phyloP scores from a whole-genome alignment of 2,113 vertebrate genomes.

The Zapornia atra region DNA sequence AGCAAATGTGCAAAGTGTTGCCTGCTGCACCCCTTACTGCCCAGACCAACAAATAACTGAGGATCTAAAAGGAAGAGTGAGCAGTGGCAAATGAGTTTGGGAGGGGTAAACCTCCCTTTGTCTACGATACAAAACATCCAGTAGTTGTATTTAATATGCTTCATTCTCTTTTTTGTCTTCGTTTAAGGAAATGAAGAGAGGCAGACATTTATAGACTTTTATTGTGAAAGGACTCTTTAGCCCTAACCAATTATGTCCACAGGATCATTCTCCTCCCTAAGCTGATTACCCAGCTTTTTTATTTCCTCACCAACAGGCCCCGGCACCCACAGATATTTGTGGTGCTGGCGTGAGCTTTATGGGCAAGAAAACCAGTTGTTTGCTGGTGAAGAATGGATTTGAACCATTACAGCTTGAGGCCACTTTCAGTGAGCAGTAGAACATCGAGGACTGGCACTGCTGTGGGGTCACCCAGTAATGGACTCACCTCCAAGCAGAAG shows the following conservation, averaged over 20 bases:
- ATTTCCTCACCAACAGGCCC: background rate
- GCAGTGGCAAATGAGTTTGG: background rate
- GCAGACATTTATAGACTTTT: background rate
- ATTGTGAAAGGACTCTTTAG: background rate
- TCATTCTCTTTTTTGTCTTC: background rate
- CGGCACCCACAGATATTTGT: background rate
- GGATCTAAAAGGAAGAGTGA: background rate
- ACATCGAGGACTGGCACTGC: background rate
- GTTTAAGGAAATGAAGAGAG: background rate
- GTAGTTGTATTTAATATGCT: background rate
- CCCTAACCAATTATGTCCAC: fast-evolving
- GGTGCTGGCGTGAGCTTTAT: background rate
- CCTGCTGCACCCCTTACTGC: fast-evolving
- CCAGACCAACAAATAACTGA: too few species aligned
- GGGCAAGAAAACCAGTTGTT: background rate
- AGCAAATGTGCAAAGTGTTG: background rate
- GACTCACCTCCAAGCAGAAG: background rate
- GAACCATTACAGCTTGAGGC: background rate
- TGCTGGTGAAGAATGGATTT: background rate
- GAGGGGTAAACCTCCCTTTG: background rate
- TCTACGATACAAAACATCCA: background rate
- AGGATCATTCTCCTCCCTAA: background rate
- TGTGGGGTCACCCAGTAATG: fast-evolving
- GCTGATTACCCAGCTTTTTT: background rate
- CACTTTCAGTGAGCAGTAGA: background rate